These are phyloP conservation scores for Ophion costatus DNA, from an alignment of 2,888 invertebrate genomes.

Conservation along the genomic window DNA sequence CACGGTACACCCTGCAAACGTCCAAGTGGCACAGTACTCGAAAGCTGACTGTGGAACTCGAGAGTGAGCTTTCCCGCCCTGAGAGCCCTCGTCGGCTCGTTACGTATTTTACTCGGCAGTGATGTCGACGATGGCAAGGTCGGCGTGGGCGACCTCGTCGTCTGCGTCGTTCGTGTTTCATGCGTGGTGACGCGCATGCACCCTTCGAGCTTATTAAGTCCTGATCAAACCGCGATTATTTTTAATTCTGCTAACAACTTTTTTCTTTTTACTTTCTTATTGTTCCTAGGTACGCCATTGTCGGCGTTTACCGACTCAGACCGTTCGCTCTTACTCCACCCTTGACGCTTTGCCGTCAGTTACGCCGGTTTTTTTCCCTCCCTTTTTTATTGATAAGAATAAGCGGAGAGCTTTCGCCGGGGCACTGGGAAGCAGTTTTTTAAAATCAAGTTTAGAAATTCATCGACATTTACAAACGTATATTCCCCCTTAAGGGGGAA, in stretches of 20 bases:
- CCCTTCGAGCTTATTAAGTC: constrained; percentile 28
- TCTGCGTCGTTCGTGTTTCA: constrained; percentile 22
- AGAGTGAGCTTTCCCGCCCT: constrained; percentile 58
- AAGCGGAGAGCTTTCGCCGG: too few relatives aligned
- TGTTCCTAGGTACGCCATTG: not conserved
- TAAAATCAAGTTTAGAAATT: too few relatives aligned
- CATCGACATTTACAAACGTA: too few relatives aligned
- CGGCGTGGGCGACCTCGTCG: constrained; percentile 28
- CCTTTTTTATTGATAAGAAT: too few relatives aligned
- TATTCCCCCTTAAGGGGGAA: too few relatives aligned
- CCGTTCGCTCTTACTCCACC: not conserved
- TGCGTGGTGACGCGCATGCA: constrained; percentile 28
- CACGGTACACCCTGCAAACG: constrained; percentile 49
- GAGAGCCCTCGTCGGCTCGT: constrained; percentile 64
- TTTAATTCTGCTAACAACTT: not conserved
- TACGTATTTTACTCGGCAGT: constrained; percentile 55
- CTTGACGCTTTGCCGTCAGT: not conserved
- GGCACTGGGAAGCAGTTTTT: too few relatives aligned
- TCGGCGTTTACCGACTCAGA: too few relatives aligned
- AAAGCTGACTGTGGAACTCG: constrained; percentile 58
- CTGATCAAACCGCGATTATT: constrained; percentile 56
- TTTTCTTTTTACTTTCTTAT: not conserved
- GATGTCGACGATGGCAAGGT: constrained; percentile 37
- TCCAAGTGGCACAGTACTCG: constrained; percentile 63
- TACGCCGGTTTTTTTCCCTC: not conserved